A percentile compares a stretch with the other conserved stretches of the same genome.
These are phyloP conservation scores for Pentalonia nigronervosa DNA, from an alignment of 1,140 invertebrate genomes.

Conservation along the genomic window DNA sequence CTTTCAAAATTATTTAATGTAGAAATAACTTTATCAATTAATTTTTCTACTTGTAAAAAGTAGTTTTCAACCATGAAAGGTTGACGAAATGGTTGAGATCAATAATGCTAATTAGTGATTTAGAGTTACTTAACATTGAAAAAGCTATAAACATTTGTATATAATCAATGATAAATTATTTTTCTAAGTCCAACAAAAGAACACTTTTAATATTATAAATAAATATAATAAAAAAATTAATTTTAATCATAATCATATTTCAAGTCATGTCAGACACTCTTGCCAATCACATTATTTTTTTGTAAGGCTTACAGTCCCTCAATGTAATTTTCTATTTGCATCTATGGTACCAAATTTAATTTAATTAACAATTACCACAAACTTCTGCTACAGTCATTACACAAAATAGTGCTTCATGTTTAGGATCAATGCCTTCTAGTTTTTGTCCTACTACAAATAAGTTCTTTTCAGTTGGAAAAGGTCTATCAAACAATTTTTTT, in stretches of 20 bases:
- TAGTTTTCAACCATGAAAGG: background rate
- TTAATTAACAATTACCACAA: slow-evolving; percentile 67
- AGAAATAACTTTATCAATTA: background rate
- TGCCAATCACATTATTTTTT: background rate
- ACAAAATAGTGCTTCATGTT: slow-evolving; percentile 87
- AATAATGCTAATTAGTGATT: background rate
- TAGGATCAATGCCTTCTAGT: slow-evolving; percentile 91
- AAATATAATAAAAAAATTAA: background rate
- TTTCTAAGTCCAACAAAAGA: background rate
- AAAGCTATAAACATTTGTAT: background rate
- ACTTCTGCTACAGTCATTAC: slow-evolving; percentile 86
- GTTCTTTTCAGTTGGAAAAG: slow-evolving; percentile 65
- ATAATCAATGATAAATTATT: background rate
- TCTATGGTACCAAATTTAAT: background rate
- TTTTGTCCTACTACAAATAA: slow-evolving; percentile 87
- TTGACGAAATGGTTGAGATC: background rate
- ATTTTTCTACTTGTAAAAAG: background rate
- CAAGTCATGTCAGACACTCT: background rate
- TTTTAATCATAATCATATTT: background rate
- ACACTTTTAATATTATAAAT: background rate
- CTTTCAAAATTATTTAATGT: background rate
- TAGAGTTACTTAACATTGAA: background rate
- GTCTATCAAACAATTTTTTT: slow-evolving; percentile 39
- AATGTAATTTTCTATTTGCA: background rate
- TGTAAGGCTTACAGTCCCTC: background rate